phyloP scores from a whole-genome alignment of 2,888 invertebrate genomes.

The Metellina segmentata region DNA sequence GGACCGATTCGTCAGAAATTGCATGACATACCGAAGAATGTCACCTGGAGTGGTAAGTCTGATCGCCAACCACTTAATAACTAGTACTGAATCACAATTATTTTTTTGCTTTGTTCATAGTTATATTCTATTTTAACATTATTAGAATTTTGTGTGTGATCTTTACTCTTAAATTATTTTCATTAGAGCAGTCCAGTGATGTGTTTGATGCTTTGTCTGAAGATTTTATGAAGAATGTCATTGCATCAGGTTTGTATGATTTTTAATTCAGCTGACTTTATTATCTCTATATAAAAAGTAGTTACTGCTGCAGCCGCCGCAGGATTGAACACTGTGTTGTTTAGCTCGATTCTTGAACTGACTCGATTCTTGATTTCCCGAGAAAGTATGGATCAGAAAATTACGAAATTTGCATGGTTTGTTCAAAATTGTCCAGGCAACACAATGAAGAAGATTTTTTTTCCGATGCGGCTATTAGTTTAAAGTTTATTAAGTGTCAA shows the following conservation, averaged over 20 bases:
- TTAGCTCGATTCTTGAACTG: too few relatives aligned
- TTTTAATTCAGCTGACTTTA: background rate
- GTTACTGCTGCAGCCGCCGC: too few relatives aligned
- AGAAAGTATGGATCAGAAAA: too few relatives aligned
- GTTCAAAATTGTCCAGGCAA: too few relatives aligned
- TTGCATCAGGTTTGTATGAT: conserved; percentile 84
- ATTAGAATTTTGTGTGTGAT: background rate
- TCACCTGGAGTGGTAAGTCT: conserved; percentile 85
- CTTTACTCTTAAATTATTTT: background rate
- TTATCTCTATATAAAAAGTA: background rate
- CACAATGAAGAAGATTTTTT: too few relatives aligned
- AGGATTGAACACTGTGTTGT: too few relatives aligned
- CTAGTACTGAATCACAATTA: background rate
- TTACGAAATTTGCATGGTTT: too few relatives aligned
- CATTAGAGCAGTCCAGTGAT: conserved; percentile 82
- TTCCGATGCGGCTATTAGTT: too few relatives aligned
- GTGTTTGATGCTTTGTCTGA: conserved; percentile 85
- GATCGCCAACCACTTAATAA: background rate
- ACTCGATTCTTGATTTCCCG: too few relatives aligned
- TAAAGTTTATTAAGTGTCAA: too few relatives aligned
- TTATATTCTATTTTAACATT: background rate
- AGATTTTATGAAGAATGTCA: conserved; percentile 92
- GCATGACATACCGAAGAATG: conserved; percentile 84
- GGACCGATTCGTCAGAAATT: conserved; percentile 86
- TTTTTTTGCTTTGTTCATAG: background rate